Evolutionary conservation across 2,888 invertebrate species (phyloP).

Genomic region (Habroteleia sp.): DNA sequence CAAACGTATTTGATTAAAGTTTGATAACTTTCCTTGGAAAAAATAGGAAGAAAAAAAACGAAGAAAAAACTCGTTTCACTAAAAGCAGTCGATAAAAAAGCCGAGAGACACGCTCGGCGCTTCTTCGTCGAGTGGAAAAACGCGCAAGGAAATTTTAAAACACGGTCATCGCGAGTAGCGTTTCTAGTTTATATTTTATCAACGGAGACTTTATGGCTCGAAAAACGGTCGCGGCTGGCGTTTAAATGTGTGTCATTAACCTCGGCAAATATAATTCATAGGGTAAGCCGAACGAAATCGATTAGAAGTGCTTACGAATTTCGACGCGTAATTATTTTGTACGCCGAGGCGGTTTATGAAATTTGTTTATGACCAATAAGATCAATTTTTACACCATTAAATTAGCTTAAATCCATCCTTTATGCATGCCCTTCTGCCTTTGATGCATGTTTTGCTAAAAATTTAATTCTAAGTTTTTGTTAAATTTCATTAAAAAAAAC

Average conservation of each 20-base stretch:
- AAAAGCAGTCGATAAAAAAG: conserved; percentile 35
- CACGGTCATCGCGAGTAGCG: background rate
- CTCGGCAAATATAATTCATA: conserved; percentile 25
- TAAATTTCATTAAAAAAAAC: too few species aligned
- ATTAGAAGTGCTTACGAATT: conserved; percentile 18
- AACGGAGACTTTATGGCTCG: conserved; percentile 17
- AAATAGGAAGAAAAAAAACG: conserved; percentile 8
- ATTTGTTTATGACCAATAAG: background rate
- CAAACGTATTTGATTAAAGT: conserved; percentile 47
- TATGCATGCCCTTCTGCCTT: too few species aligned
- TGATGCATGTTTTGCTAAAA: too few species aligned
- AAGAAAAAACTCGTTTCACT: conserved; percentile 37
- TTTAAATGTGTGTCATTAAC: conserved; percentile 38
- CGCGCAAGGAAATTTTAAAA: conserved; percentile 6
- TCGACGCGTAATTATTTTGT: conserved; percentile 25
- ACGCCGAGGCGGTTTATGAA: background rate
- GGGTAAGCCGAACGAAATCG: conserved; percentile 20
- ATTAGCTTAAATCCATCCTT: too few species aligned
- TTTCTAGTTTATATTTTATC: conserved; percentile 21
- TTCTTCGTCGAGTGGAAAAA: conserved; percentile 1
- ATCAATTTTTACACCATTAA: too few species aligned
- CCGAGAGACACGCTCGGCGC: conserved; percentile 7
- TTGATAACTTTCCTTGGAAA: conserved; percentile 32
- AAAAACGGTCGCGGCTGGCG: conserved; percentile 15
- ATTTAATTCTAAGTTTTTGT: too few species aligned